Evolutionary conservation across 1,140 invertebrate species (phyloP).

Genomic region (Caenorhabditis briggsae): DNA sequence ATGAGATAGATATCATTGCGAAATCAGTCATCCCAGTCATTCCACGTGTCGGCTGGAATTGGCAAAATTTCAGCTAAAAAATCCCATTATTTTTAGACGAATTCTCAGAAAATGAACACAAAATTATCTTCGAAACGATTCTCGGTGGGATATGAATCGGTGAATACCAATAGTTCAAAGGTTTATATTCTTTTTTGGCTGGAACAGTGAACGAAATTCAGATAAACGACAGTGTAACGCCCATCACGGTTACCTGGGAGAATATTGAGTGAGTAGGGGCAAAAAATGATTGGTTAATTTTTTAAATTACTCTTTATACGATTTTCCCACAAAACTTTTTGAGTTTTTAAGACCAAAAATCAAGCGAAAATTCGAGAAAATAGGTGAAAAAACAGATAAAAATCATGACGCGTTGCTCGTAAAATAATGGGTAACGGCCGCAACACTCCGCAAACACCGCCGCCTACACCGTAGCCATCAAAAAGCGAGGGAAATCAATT

Average conservation of each 20-base stretch:
- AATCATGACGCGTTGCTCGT: not conserved
- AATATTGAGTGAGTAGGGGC: not conserved
- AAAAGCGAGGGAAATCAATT: not conserved
- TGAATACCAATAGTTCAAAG: slow-evolving; percentile 29
- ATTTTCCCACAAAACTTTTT: not conserved
- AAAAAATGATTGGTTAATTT: not conserved
- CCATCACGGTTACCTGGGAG: slow-evolving; percentile 24
- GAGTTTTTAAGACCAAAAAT: not conserved
- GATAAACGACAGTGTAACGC: slow-evolving; percentile 3
- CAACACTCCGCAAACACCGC: slow-evolving; percentile 4
- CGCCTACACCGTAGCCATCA: not conserved
- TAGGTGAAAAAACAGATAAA: not conserved
- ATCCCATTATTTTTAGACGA: not conserved
- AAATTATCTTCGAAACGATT: slow-evolving; percentile 10
- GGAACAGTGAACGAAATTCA: not conserved
- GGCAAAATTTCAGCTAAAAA: not conserved
- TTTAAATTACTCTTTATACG: not conserved
- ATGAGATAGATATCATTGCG: no score
- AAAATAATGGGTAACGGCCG: not conserved
- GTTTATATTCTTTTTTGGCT: not conserved
- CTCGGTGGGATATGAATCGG: not conserved
- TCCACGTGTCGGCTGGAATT: no score
- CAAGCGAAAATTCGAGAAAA: slow-evolving; percentile 20
- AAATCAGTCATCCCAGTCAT: no score
- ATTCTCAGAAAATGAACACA: slow-evolving; percentile 1